Percentiles rank a stretch among this genome's conserved stretches.
These are phyloP conservation scores for Dreissena polymorpha DNA, from an alignment of 1,140 invertebrate genomes.

Conservation along the genomic window DNA sequence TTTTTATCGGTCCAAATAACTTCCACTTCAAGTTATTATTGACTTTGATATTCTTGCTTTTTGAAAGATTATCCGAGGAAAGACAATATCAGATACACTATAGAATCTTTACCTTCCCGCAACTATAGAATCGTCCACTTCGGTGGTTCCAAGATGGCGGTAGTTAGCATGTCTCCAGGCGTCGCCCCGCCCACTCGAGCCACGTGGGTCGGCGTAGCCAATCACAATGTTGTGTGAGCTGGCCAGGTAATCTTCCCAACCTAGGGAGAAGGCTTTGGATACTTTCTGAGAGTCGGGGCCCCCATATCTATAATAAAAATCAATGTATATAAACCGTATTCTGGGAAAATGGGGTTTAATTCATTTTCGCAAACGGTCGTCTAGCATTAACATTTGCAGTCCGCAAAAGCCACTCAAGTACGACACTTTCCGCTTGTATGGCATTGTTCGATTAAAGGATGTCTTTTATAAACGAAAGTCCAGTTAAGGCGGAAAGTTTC, in stretches of 20 bases:
- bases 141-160: conserved; percentile 89
- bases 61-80: neutral
- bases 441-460: no score
- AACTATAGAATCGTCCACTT: conserved; percentile 94
- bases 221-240: conserved; percentile 92
- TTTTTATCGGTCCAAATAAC: no score
- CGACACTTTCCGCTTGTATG: no score
- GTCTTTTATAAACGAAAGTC: no score
- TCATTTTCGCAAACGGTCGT: no score
- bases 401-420: no score
- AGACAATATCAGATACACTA: conserved; percentile 61
- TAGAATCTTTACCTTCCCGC: conserved; percentile 87
- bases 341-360: no score
- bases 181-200: conserved; percentile 92
- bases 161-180: conserved; percentile 92
- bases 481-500: no score
- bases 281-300: conserved; percentile 94
- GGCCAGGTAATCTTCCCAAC: conserved; percentile 92
- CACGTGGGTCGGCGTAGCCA: conserved; percentile 92
- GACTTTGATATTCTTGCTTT: no score
- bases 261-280: conserved; percentile 90
- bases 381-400: no score
- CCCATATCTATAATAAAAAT: conserved; percentile 85
- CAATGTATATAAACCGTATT: no score
- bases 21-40: no score